Base-by-base conservation (phyloP, 1,140 invertebrate genomes). In the Littorina saxatilis region DNA sequence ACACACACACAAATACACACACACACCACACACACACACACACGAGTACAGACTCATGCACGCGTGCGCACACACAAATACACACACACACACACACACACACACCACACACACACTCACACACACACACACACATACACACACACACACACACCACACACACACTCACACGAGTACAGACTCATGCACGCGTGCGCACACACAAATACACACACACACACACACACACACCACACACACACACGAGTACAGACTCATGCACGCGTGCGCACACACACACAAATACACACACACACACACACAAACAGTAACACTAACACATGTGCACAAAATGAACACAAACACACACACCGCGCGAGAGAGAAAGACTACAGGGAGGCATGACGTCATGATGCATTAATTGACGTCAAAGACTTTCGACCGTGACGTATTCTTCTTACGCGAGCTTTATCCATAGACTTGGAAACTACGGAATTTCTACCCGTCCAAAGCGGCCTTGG, bases 51-150 rank as follows among this genome's bases (percentile, higher is more conserved):
- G 9, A 58, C 55, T 5, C 55, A 11, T 23, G 23, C 55, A 58
- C 55, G 23, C 55, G n/a, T 23, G n/a, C 55, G n/a, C 55, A 27
- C 55, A 58, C n/a, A 58, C 55, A 58, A 4, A 58, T 23, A 58
- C n/a, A 58, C 55, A 58, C n/a, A 58, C 55, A 58, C n/a, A 58
- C 55, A 58, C n/a, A 58, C 55, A 20, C n/a, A 58, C n/a, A 58
- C n/a, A 27, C 55, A 58, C n/a, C 15, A 11, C 55, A n/a, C n/a
- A n/a, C n/a, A 9, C 43, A 9, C 43, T 47, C 43, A 47, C 43
- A 47, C 43, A 47, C 43, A 47, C 43, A 47, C 43, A n/a, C n/a
- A 47, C 43, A 47, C 43, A 47, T 17, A 47, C 43, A 47, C 43
- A 47, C 43, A n/a, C n/a, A 58, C n/a, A 58, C n/a, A n/a, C n/a